A percentile compares a stretch with the other conserved stretches of the same genome.
These are phyloP conservation scores for Teleiodes luculella DNA, from an alignment of 2,888 invertebrate species.

Conservation along the genomic window DNA sequence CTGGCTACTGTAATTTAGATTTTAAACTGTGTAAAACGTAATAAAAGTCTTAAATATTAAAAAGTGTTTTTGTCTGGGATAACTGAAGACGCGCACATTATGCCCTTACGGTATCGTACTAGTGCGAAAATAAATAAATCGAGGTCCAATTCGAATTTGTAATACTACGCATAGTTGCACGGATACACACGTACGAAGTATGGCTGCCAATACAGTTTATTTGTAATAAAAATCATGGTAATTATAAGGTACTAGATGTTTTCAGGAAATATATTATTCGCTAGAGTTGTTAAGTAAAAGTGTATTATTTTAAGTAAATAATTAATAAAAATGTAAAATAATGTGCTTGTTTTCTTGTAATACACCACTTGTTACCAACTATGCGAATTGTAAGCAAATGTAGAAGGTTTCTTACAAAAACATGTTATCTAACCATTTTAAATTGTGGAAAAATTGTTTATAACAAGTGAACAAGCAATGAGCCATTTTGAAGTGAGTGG, in stretches of 20 bases:
- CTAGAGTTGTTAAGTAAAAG: constrained; percentile 74
- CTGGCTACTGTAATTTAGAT: no score
- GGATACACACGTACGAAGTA: constrained; percentile 37
- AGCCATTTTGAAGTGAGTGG: constrained; percentile 23
- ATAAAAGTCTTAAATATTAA: not conserved
- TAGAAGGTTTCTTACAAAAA: not conserved
- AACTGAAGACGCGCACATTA: constrained; percentile 16
- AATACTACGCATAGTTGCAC: constrained; percentile 54
- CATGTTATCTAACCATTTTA: not conserved
- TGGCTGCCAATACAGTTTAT: constrained; percentile 56
- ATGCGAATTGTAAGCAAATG: not conserved
- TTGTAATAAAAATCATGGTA: constrained; percentile 71
- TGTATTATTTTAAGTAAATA: constrained; percentile 71
- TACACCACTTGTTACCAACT: not conserved
- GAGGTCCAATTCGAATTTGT: constrained; percentile 76
- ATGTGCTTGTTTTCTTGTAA: constrained; percentile 39
- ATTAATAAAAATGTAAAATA: constrained; percentile 66
- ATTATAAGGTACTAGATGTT: constrained; percentile 63
- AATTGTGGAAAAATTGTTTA: not conserved
- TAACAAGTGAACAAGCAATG: not conserved
- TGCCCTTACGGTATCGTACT: constrained; percentile 47
- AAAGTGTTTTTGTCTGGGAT: not conserved
- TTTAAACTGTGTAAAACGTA: not conserved
- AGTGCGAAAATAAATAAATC: constrained; percentile 66
- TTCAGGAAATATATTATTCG: constrained; percentile 70